phyloP scores from a whole-genome alignment of 92 coral and sea anemone genomes.

The Zoanthus sociatus region DNA sequence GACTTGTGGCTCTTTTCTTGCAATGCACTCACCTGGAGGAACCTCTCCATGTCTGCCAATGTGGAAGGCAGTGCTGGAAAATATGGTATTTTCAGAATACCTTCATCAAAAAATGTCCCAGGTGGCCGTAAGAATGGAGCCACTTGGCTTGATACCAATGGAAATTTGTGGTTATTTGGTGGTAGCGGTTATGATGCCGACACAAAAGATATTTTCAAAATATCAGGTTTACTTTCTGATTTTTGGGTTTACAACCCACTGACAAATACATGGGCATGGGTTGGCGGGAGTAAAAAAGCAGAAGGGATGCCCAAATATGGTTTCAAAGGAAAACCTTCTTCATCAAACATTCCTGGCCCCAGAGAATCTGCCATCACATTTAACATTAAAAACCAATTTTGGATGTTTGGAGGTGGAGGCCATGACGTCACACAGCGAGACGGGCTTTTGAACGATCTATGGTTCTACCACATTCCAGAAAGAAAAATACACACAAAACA shows the following conservation, averaged over 20 bases:
- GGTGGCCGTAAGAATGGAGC: constrained; percentile 80
- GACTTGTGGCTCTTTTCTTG: constrained; percentile 77
- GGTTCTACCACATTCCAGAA: constrained; percentile 54
- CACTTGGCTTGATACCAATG: constrained; percentile 70
- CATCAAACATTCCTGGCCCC: constrained; percentile 79
- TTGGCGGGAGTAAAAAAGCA: constrained; percentile 66
- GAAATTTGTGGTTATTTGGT: constrained; percentile 86
- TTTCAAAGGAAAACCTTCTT: constrained; percentile 51
- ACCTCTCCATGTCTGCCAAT: constrained; percentile 43
- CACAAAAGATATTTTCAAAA: constrained; percentile 37
- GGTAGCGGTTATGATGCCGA: constrained; percentile 84
- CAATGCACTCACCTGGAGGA: constrained; percentile 54
- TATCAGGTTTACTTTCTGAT: constrained; percentile 77
- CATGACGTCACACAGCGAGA: constrained; percentile 61
- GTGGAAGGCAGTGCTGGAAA: constrained; percentile 57
- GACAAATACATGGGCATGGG: constrained; percentile 68
- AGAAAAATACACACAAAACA: constrained; percentile 34
- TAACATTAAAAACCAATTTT: constrained; percentile 51
- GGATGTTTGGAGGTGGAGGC: constrained; percentile 87
- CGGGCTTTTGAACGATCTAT: constrained; percentile 79
- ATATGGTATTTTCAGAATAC: constrained; percentile 55
- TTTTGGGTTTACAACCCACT: constrained; percentile 78
- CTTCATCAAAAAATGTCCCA: constrained; percentile 61
- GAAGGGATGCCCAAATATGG: constrained; percentile 70
- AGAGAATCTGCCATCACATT: constrained; percentile 69